Evolutionary conservation across 2,888 invertebrate genomes (phyloP).

Genomic region (Alcis repandata): DNA sequence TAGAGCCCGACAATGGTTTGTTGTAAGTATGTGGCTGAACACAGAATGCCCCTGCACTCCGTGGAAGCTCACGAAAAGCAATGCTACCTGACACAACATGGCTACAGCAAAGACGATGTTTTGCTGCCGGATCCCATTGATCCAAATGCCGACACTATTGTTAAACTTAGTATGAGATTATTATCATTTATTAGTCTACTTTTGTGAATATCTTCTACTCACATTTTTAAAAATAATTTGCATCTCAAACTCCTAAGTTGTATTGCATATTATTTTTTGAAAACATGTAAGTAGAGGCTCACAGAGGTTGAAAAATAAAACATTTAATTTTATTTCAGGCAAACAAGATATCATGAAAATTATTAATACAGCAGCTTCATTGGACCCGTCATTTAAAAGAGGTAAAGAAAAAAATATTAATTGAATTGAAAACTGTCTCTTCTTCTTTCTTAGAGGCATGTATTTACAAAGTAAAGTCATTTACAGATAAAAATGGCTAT

Average conservation of each 20-base stretch:
- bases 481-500: neutral
- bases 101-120: constrained; percentile 61
- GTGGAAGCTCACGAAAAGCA: constrained; percentile 61
- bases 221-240: too few species aligned
- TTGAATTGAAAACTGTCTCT: too few species aligned
- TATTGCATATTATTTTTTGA: too few species aligned
- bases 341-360: constrained; percentile 65
- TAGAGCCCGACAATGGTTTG: constrained; percentile 56
- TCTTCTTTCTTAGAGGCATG: too few species aligned
- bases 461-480: too few species aligned
- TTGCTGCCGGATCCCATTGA: constrained; percentile 70
- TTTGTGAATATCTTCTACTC: too few species aligned
- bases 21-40: constrained; percentile 66
- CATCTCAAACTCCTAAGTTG: too few species aligned
- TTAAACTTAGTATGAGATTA: constrained; percentile 68
- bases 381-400: constrained; percentile 66
- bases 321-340: constrained; percentile 52
- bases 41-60: constrained; percentile 60
- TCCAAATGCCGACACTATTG: constrained; percentile 56
- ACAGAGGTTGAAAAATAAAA: too few species aligned
- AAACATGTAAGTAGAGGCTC: neutral
- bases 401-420: constrained; percentile 61
- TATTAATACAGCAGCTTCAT: constrained; percentile 61
- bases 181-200: constrained; percentile 5
- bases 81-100: constrained; percentile 63